These are phyloP conservation scores for Littorina saxatilis DNA, from an alignment of 1,140 invertebrate species.

Conservation along the genomic window DNA sequence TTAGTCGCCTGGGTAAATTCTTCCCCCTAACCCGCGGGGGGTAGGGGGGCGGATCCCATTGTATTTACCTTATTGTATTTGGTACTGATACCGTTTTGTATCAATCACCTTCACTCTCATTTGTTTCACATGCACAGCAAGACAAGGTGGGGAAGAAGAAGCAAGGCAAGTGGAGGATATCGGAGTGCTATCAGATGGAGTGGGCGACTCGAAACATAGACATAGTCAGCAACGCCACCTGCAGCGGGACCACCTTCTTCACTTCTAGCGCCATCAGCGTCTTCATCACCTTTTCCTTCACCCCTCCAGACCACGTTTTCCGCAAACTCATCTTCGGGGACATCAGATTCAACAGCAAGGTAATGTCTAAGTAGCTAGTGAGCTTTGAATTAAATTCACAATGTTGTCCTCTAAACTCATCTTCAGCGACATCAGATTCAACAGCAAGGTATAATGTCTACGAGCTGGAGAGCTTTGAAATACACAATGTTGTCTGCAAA, in stretches of 20 bases:
- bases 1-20: too few species aligned
- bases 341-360: slow-evolving; percentile 55
- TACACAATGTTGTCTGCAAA: slow-evolving; percentile 46
- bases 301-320: slow-evolving; percentile 48
- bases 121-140: background rate
- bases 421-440: slow-evolving; percentile 65
- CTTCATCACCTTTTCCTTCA: slow-evolving; percentile 57
- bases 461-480: too few species aligned
- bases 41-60: too few species aligned
- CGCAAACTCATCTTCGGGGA: slow-evolving; percentile 64
- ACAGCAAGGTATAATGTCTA: slow-evolving; percentile 52
- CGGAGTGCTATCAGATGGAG: slow-evolving; percentile 54
- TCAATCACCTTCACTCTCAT: too few species aligned
- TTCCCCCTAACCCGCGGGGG: too few species aligned
- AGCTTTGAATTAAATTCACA: too few species aligned
- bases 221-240: slow-evolving; percentile 20
- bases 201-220: slow-evolving; percentile 39
- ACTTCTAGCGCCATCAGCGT: slow-evolving; percentile 27
- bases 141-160: slow-evolving; percentile 29
- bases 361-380: too few species aligned
- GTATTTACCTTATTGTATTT: too few species aligned
- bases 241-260: slow-evolving; percentile 14
- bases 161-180: slow-evolving; percentile 26
- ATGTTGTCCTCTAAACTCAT: slow-evolving; percentile 52
- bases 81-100: too few species aligned